Evolutionary conservation across 2,888 invertebrate species (phyloP).

Genomic region (Schizaphis graminum): DNA sequence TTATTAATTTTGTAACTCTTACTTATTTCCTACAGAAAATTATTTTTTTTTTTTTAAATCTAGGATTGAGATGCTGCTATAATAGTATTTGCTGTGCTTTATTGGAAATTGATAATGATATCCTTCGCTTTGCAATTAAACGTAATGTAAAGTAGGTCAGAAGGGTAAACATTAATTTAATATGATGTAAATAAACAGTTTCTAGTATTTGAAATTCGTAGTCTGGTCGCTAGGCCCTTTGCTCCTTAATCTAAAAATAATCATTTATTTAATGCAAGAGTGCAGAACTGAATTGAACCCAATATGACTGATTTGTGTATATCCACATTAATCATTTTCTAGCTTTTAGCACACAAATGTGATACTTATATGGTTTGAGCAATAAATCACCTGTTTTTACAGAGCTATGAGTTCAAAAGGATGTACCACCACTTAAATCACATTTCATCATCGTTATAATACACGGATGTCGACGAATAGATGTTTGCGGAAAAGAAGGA

Average conservation of each 20-base stretch:
- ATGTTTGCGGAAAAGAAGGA: not conserved
- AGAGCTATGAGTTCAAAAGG: not conserved
- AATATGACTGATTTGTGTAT: not conserved
- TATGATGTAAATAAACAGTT: not conserved
- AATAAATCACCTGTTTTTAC: not conserved
- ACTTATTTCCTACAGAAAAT: not conserved
- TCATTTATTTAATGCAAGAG: not conserved
- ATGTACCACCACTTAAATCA: not conserved
- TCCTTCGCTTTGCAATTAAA: not conserved
- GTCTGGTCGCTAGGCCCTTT: not conserved
- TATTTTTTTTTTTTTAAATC: not conserved
- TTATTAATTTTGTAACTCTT: not conserved
- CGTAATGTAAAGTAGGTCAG: not conserved
- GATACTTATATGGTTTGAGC: not conserved
- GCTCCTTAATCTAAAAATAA: not conserved
- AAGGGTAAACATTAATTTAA: not conserved
- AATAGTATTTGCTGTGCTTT: not conserved
- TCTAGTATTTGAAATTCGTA: not conserved
- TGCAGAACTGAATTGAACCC: not conserved
- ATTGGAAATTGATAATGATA: not conserved
- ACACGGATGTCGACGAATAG: not conserved
- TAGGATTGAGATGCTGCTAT: not conserved
- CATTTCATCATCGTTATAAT: conserved; percentile 10
- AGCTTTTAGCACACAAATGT: not conserved
- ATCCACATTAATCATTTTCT: not conserved